A percentile compares a stretch with the other conserved stretches of the same genome.
Evolutionary conservation across 2,888 invertebrate species (phyloP).

Genomic region (Agrochola circellaris): DNA sequence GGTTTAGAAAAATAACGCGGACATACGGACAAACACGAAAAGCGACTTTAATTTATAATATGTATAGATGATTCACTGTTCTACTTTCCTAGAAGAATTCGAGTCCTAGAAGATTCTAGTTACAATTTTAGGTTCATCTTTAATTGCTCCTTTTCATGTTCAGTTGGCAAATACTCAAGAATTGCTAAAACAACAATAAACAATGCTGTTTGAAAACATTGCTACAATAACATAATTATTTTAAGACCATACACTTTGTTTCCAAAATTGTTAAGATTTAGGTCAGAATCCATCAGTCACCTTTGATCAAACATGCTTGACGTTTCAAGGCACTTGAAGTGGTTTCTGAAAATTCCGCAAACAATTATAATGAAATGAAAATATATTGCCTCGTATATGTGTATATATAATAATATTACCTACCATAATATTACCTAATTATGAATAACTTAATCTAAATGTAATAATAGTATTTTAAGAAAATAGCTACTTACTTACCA

Average conservation of each 20-base stretch:
- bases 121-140: conserved; percentile 42
- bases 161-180: conserved; percentile 53
- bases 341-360: conserved; percentile 48
- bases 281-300: conserved; percentile 68
- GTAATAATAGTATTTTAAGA: too few relatives aligned
- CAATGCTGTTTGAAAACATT: conserved; percentile 39
- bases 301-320: conserved; percentile 67
- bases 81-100: conserved; percentile 30
- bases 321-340: conserved; percentile 62
- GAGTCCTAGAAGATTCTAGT: conserved; percentile 32
- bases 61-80: background rate
- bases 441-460: too few relatives aligned
- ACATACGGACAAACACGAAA: too few relatives aligned
- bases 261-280: conserved; percentile 54
- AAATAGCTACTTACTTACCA: too few relatives aligned
- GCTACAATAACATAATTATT: conserved; percentile 48
- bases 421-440: too few relatives aligned
- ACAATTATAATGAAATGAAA: conserved; percentile 29
- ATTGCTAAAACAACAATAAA: conserved; percentile 41
- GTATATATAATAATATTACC: too few relatives aligned
- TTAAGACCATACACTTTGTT: conserved; percentile 22
- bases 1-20: too few relatives aligned
- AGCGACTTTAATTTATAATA: too few relatives aligned
- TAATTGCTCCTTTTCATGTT: conserved; percentile 47
- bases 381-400: background rate